Conservation (phyloP, 2,797 vertebrate species). For the Channallabes apus region DNA sequence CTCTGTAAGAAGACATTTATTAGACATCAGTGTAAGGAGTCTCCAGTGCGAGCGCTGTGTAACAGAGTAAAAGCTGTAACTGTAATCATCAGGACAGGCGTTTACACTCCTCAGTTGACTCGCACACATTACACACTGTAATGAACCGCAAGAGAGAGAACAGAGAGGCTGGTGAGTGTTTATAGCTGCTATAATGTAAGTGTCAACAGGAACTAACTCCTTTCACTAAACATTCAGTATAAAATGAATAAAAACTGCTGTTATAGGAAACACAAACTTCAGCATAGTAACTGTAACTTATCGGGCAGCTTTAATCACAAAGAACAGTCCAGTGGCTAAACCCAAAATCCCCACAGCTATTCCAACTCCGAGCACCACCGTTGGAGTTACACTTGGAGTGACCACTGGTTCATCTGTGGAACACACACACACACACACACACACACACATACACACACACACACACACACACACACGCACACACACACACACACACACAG, state of each 20-base stretch:
- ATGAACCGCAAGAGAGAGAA: no score
- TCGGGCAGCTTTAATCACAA: neutral
- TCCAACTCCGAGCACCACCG: conserved; percentile 7
- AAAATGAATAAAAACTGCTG: neutral
- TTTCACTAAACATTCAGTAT: neutral
- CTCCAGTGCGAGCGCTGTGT: no score
- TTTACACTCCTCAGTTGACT: no score
- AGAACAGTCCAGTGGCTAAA: neutral
- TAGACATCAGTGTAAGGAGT: neutral
- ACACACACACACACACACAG: neutral
- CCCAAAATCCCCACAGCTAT: neutral
- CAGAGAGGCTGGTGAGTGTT: no score
- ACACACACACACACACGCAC: no score
- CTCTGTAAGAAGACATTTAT: neutral
- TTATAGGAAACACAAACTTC: neutral
- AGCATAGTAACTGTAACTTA: neutral
- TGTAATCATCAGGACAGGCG: no score
- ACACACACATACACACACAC: no score
- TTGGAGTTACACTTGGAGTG: neutral
- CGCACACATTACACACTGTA: no score
- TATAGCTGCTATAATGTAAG: no score
- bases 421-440: conserved; percentile 7
- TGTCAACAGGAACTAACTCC: no score
- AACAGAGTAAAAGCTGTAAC: no score
- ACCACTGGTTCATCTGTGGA: neutral